Evolutionary conservation across 2,888 invertebrate species (phyloP).

Genomic region (Coelopa pilipes): DNA sequence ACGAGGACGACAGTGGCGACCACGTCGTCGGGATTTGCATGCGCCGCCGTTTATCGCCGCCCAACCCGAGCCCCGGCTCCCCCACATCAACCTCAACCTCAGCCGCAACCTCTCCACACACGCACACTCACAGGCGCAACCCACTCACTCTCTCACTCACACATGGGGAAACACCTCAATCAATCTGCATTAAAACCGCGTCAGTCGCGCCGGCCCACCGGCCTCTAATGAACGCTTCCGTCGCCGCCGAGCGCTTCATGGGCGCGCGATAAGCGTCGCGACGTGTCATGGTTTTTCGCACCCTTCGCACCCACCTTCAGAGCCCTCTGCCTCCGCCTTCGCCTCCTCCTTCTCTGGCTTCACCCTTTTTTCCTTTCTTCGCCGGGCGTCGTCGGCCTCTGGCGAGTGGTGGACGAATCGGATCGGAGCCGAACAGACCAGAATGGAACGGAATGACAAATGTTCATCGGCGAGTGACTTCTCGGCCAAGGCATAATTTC

Average conservation of each 20-base stretch:
- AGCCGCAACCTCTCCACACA: too few species aligned
- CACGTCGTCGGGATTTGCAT: too few species aligned
- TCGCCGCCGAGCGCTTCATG: conserved; percentile 10
- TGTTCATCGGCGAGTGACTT: neutral
- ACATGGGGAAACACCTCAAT: neutral
- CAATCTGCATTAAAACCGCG: conserved; percentile 8
- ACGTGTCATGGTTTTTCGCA: conserved; percentile 14
- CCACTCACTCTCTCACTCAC: neutral
- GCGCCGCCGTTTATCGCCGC: too few species aligned
- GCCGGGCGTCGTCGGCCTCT: neutral
- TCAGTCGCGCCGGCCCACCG: neutral
- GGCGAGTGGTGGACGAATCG: too few species aligned
- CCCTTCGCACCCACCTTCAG: neutral
- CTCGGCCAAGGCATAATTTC: conserved; percentile 4
- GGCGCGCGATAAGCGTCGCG: conserved; percentile 24
- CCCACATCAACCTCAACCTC: too few species aligned
- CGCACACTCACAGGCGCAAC: too few species aligned
- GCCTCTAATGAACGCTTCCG: conserved; percentile 25
- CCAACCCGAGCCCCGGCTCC: too few species aligned
- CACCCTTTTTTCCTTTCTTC: neutral
- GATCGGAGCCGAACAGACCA: too few species aligned
- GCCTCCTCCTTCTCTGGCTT: neutral
- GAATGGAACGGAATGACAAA: conserved; percentile 7
- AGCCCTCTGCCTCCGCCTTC: neutral
- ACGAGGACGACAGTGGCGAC: too few species aligned